Evolutionary conservation across 2,888 invertebrate species (phyloP).

Genomic region (Teleogryllus oceanicus): DNA sequence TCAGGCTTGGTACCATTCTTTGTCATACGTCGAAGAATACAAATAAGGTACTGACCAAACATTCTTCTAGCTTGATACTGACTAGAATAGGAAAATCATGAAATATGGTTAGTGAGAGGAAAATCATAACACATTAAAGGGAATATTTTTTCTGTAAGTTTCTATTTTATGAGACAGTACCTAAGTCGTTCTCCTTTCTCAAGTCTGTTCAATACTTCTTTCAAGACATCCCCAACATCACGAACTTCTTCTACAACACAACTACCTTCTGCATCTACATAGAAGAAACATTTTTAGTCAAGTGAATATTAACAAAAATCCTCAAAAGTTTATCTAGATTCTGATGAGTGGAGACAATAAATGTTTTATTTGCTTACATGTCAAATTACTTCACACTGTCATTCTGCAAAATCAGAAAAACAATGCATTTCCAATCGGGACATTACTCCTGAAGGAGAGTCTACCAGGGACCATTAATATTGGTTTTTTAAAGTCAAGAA

Average conservation of each 20-base stretch:
- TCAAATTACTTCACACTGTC: no score
- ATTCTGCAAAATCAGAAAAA: no score
- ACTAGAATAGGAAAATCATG: slow-evolving; percentile 44
- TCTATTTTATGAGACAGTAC: slow-evolving; percentile 47
- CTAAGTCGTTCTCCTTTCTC: slow-evolving; percentile 64
- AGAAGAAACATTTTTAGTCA: no score
- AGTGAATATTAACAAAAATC: no score
- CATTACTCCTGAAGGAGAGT: no score
- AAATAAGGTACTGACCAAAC: slow-evolving; percentile 73
- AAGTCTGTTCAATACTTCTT: slow-evolving; percentile 47
- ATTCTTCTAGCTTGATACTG: slow-evolving; percentile 65
- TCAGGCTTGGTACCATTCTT: slow-evolving; percentile 42
- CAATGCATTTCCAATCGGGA: no score
- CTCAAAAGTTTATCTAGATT: no score
- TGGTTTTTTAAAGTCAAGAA: no score
- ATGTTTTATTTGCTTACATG: no score
- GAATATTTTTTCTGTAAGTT: not conserved
- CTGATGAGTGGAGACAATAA: no score
- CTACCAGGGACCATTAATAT: no score
- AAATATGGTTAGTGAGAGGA: not conserved
- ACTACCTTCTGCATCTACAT: not conserved
- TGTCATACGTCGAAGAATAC: slow-evolving; percentile 64
- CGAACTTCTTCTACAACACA: not conserved
- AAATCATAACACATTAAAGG: not conserved
- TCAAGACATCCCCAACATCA: not conserved